phyloP scores from a whole-genome alignment of 2,888 invertebrate genomes.

The Caenorhabditis afra region DNA sequence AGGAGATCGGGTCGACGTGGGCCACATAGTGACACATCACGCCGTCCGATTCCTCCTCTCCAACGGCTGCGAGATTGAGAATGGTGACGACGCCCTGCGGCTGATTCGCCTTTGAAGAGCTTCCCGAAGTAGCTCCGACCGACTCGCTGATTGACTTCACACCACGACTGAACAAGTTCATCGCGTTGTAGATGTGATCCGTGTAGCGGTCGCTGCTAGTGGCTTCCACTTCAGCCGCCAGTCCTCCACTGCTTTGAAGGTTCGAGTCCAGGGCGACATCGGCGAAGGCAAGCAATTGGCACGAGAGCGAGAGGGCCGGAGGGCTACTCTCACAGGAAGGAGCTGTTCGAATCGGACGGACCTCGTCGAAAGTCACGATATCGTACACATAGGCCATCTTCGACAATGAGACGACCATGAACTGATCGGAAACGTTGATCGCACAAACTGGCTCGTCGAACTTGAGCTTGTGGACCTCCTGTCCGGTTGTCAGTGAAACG shows the following conservation, averaged over 20 bases:
- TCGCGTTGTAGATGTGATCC: slow-evolving; percentile 82
- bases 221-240: slow-evolving; percentile 63
- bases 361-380: slow-evolving; percentile 71
- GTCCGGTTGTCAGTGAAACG: slow-evolving; percentile 81
- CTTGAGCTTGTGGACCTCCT: slow-evolving; percentile 80
- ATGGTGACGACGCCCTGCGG: slow-evolving; percentile 69
- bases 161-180: slow-evolving; percentile 78
- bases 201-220: slow-evolving; percentile 80
- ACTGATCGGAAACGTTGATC: slow-evolving; percentile 79
- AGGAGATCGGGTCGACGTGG: slow-evolving; percentile 65
- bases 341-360: slow-evolving; percentile 62
- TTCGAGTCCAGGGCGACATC: slow-evolving; percentile 80
- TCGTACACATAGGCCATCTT: slow-evolving; percentile 81
- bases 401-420: slow-evolving; percentile 69
- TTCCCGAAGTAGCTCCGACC: slow-evolving; percentile 68
- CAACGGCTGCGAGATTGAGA: slow-evolving; percentile 49
- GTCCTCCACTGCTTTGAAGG: slow-evolving; percentile 72
- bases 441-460: slow-evolving; percentile 81
- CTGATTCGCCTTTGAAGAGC: slow-evolving; percentile 38
- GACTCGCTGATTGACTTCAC: slow-evolving; percentile 82
- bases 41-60: slow-evolving; percentile 22
- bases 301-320: slow-evolving; percentile 71
- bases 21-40: slow-evolving; percentile 76
- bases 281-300: slow-evolving; percentile 73
- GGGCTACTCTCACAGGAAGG: slow-evolving; percentile 64